Conservation (phyloP, 2,888 invertebrate genomes). For the Myathropa florea region DNA sequence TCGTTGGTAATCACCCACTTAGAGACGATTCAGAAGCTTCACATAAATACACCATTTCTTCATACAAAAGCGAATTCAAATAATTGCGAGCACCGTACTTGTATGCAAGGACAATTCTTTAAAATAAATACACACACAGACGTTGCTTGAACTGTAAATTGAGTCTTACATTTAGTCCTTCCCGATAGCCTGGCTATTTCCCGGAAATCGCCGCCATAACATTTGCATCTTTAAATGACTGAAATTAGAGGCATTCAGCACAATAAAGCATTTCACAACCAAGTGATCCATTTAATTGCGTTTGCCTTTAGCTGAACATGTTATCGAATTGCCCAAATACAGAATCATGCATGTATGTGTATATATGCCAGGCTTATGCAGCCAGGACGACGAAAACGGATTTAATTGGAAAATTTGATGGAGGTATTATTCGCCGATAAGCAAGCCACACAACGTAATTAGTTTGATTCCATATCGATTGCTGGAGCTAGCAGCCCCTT, state of each 20-base stretch:
- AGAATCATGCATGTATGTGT: not conserved
- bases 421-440: not conserved
- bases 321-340: not conserved
- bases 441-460: not conserved
- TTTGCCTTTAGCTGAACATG: not conserved
- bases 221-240: not conserved
- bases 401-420: not conserved
- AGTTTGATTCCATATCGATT: not conserved
- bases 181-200: not conserved
- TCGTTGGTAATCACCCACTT: too few species aligned
- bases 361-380: not conserved
- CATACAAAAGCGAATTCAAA: too few species aligned
- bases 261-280: not conserved
- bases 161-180: not conserved
- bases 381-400: not conserved
- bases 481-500: not conserved
- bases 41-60: too few species aligned
- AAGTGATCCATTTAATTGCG: not conserved
- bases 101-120: too few species aligned
- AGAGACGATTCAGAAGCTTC: too few species aligned
- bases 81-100: too few species aligned
- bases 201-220: not conserved
- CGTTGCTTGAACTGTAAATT: not conserved
- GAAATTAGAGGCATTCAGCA: not conserved
- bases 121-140: not conserved